Conservation (phyloP, 2,888 invertebrate genomes). For the Ctena decussata region DNA sequence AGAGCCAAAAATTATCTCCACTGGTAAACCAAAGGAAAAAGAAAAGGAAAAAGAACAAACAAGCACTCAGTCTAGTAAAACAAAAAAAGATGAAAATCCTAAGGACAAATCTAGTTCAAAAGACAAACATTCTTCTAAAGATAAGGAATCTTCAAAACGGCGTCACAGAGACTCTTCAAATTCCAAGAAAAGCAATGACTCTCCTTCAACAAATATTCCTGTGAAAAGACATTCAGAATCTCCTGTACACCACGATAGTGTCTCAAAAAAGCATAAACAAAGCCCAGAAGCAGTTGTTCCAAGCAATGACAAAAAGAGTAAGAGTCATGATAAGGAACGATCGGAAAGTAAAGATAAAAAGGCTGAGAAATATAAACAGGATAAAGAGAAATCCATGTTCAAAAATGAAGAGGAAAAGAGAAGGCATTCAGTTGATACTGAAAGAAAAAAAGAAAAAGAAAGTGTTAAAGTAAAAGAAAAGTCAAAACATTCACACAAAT, state of each 20-base stretch:
- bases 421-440: not conserved
- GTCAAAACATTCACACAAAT: not conserved
- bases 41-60: not conserved
- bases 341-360: not conserved
- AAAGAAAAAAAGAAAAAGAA: not conserved
- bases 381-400: slow-evolving; percentile 30
- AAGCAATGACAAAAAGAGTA: slow-evolving; percentile 10
- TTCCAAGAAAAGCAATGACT: slow-evolving; percentile 44
- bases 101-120: slow-evolving; percentile 37
- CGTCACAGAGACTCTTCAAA: slow-evolving; percentile 34
- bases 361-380: slow-evolving; percentile 41
- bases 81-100: not conserved
- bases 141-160: slow-evolving; percentile 29
- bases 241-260: slow-evolving; percentile 50
- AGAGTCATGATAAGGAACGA: slow-evolving; percentile 32
- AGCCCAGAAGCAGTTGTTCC: slow-evolving; percentile 1
- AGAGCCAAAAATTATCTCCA: not conserved
- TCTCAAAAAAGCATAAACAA: slow-evolving; percentile 48
- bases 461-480: slow-evolving; percentile 24
- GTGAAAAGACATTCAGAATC: slow-evolving; percentile 68
- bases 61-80: not conserved
- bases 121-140: slow-evolving; percentile 48
- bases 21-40: slow-evolving; percentile 1
- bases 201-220: slow-evolving; percentile 16
- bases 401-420: not conserved